phyloP scores from a whole-genome alignment of 2,113 vertebrate species.

The Notarius quadriscutis region DNA sequence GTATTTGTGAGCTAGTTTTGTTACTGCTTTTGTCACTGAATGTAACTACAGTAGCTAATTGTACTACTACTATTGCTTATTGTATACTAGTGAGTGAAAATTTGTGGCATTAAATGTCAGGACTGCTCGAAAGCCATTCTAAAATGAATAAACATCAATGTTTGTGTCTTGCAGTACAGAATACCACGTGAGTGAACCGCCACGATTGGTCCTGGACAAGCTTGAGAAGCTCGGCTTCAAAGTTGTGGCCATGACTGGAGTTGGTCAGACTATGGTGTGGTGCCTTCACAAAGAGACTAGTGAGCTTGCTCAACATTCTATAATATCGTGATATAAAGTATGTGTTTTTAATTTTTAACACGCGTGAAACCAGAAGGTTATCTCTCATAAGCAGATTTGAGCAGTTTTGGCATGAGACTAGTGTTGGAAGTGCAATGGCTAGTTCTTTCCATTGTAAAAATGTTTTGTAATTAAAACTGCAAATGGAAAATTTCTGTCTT shows the following conservation, averaged over 20 bases:
- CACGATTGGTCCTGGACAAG: conserved; percentile 90
- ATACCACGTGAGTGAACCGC: conserved; percentile 88
- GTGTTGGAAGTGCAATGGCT: background rate
- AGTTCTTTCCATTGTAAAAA: background rate
- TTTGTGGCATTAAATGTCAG: background rate
- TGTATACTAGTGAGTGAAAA: background rate
- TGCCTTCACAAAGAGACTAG: conserved; percentile 86
- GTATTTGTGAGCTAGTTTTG: background rate
- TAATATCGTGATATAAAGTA: background rate
- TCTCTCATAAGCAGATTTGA: background rate
- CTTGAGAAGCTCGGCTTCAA: conserved; percentile 87
- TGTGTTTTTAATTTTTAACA: background rate
- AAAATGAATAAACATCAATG: conserved; percentile 65
- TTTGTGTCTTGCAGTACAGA: conserved; percentile 79
- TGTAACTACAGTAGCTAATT: background rate
- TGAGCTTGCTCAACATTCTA: background rate
- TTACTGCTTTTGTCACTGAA: background rate
- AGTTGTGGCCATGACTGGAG: conserved; percentile 89
- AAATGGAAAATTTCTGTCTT: background rate
- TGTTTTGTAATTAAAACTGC: background rate
- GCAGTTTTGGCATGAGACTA: background rate
- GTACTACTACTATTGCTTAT: background rate
- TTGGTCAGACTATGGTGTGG: conserved; percentile 97
- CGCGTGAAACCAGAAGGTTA: background rate
- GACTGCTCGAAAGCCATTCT: conserved; percentile 84